Percentiles rank a stretch among this genome's conserved stretches.
These are phyloP conservation scores for Stegodyphus dumicola DNA, from an alignment of 1,140 invertebrate species.

Conservation along the genomic window DNA sequence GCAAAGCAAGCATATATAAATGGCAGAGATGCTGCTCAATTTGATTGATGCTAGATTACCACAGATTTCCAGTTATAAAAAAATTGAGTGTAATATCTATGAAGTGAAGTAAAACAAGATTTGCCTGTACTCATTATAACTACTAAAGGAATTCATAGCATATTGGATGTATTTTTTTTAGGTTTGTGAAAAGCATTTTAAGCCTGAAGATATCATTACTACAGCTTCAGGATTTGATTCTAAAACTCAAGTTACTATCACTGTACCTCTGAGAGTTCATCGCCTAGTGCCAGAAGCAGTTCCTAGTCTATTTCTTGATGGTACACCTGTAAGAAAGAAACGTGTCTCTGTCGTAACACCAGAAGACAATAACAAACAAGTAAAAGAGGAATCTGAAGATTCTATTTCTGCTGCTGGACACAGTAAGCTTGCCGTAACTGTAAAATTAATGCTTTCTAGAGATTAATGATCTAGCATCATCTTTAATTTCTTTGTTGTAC, in stretches of 20 bases:
- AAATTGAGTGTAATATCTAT: too few relatives aligned
- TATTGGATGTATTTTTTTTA: background rate
- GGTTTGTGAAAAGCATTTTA: constrained; percentile 18
- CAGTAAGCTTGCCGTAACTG: constrained; percentile 3
- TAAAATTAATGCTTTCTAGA: background rate
- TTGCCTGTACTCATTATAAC: too few relatives aligned
- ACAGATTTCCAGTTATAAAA: too few relatives aligned
- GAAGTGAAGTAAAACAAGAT: too few relatives aligned
- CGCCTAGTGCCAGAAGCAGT: background rate
- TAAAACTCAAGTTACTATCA: constrained; percentile 17
- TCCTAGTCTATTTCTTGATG: constrained; percentile 7
- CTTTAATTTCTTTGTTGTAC: background rate
- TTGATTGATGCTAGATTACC: too few relatives aligned
- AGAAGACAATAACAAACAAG: background rate
- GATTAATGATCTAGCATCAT: background rate
- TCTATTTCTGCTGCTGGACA: background rate
- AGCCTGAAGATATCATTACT: constrained; percentile 10
- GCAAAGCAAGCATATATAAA: too few relatives aligned
- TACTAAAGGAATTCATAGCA: too few relatives aligned
- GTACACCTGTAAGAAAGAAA: background rate
- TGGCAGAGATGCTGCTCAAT: too few relatives aligned
- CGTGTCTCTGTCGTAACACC: too few relatives aligned
- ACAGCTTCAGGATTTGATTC: constrained; percentile 12
- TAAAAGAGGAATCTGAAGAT: background rate
- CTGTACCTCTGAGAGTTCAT: constrained; percentile 12